Base-by-base conservation (phyloP, 2,888 invertebrate genomes). In the Hirtodrosophila alboralis region DNA sequence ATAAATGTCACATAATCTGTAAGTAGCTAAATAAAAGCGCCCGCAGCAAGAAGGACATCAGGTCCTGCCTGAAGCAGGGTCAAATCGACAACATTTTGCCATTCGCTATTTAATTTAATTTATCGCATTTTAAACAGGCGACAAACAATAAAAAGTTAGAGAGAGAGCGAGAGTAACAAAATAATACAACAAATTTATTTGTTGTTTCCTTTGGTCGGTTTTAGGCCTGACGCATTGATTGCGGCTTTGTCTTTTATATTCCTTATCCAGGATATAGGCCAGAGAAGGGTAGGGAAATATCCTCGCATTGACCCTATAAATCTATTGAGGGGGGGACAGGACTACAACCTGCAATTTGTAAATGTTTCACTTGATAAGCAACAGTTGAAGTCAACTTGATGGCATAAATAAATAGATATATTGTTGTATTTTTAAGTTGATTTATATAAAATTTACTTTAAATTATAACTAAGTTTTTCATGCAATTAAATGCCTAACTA, bases 1-100 rank as follows among this genome's bases (percentile, higher is more conserved):
- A 89, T 89, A 90, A 90, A 90, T 89, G 90, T 89, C 90, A 89
- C 88, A 88, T 90, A 90, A 90, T 88, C 89, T 88, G 86, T 88
- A 89, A 90, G 86, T 79, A 76, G 77, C 84, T 78, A 86, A 83
- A 85, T 79, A 86, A 86, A 87, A 77, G 65, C 63, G 68, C 69
- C 62, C 75, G 53, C 72, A 75, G 64, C 26, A 40, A 31, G 60
- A 23, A 44, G 23, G 23, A 23, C 23, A 6, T 23, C 6, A 23
- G n/a, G n/a, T 7, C 23, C 23, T 23, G 23, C 23, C 58, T 14
- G 18, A 30, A 7, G 30, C 27, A 5, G 18, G 14, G n/a, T 21
- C 27, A 18, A 10, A 18, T 28, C 34, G 31, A 37, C 23, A 26
- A 53, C 45, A 36, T 56, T 45, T 36, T 27, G 14, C 31, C 18